A percentile compares a stretch with the other conserved stretches of the same genome.
Evolutionary conservation across 2,888 invertebrate genomes (phyloP).

Genomic region (Cataglyphis livida): DNA sequence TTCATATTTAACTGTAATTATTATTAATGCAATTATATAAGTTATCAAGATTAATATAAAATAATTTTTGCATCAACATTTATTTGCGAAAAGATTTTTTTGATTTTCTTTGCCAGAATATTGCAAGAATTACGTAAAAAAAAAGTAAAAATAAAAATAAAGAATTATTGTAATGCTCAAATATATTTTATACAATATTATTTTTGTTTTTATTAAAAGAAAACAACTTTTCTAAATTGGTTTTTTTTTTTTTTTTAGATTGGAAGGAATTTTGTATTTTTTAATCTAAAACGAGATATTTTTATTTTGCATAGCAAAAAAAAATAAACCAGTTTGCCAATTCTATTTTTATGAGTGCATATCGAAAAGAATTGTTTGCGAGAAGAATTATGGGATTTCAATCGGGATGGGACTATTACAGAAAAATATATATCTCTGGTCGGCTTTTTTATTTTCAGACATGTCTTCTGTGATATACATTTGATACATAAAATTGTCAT

Average conservation of each 20-base stretch:
- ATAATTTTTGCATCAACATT: neutral
- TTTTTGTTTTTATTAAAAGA: neutral
- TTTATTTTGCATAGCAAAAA: neutral
- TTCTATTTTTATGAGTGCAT: neutral
- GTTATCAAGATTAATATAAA: neutral
- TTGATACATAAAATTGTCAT: constrained; percentile 63
- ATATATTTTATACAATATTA: neutral
- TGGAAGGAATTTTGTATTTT: neutral
- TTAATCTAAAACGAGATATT: constrained; percentile 8
- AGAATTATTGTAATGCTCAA: neutral
- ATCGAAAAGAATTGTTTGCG: neutral
- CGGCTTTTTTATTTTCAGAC: constrained; percentile 64
- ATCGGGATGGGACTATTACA: constrained; percentile 1
- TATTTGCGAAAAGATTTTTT: neutral
- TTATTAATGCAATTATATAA: neutral
- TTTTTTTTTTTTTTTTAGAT: neutral
- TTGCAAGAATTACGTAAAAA: neutral
- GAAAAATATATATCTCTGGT: constrained; percentile 51
- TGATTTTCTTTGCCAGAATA: neutral
- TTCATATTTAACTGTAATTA: neutral
- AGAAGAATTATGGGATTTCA: neutral
- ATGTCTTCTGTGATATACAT: constrained; percentile 59
- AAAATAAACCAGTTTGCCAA: neutral
- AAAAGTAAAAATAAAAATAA: neutral
- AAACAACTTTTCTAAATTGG: neutral